Base-by-base conservation (phyloP, 2,888 invertebrate genomes). In the Schizotus pectinicornis region DNA sequence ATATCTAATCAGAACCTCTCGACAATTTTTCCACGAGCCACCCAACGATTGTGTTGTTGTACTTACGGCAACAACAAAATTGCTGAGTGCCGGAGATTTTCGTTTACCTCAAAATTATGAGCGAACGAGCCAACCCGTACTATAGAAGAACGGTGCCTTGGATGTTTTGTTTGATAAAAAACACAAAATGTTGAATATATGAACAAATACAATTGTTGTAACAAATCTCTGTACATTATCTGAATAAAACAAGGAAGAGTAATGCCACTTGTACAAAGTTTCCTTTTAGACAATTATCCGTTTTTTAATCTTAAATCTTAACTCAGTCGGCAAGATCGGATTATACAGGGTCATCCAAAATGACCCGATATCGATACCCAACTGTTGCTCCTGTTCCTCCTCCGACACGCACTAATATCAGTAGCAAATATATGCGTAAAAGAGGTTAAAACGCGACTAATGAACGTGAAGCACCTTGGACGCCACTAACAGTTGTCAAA, bases 81-180 rank as follows among this genome's bases (percentile, higher is more conserved):
- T 22, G 22, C 5, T 22, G 22, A 5, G 22, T 22, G 22, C 22
- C 22, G 22, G 22, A 22, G 22, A 22, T 22, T 22, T 22, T 22
- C 22, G 22, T 22, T 22, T 22, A 22, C 22, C 22, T 22, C 22
- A 5, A 22, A 22, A 22, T 5, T 22, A 22, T 22, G 22, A 22
- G 22, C 60, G 61, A 62, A 67, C 67, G 64, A 64, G 65, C 65
- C 69, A 64, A 60, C 62, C 57, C 61, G 70, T 67, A 65, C 64
- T 62, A 68, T 70, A 72, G 70, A 73, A 76, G 78, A 77, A 78
- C 73, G 79, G 79, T 79, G 79, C 79, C 79, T 79, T 79, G 79
- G 77, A 78, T 77, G 76, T 78, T 78, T 76, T 76, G 76, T 75
- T 79, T 77, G 65, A 69, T 63, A 65, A 72, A 74, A 71, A 70